Evolutionary conservation across 2,797 vertebrate genomes (phyloP).

Genomic region (Yasuhikotakia modesta): DNA sequence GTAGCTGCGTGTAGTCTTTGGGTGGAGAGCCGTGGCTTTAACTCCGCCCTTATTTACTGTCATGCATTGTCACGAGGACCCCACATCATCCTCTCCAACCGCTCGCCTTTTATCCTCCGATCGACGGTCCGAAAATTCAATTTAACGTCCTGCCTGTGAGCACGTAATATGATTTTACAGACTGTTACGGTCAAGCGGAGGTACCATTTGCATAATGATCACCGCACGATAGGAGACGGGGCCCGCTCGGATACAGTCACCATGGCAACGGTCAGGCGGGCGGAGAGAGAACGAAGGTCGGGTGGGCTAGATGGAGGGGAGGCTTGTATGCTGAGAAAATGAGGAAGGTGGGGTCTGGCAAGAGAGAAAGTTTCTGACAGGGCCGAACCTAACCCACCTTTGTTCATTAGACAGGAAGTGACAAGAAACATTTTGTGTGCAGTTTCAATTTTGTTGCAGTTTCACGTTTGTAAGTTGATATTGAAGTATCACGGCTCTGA

Average conservation of each 20-base stretch:
- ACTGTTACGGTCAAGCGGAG: constrained; percentile 82
- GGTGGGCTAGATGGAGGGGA: constrained; percentile 67
- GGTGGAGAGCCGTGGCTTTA: constrained; percentile 45
- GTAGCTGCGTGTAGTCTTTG: constrained; percentile 39
- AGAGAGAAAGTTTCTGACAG: constrained; percentile 39
- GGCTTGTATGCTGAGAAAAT: constrained; percentile 59
- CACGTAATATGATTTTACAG: constrained; percentile 88
- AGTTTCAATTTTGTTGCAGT: too few species aligned
- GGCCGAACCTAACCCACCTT: constrained; percentile 46
- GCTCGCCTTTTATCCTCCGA: constrained; percentile 69
- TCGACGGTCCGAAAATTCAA: constrained; percentile 83
- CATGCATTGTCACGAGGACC: constrained; percentile 46
- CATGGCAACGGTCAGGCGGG: constrained; percentile 56
- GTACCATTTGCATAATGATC: constrained; percentile 87
- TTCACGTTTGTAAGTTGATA: too few species aligned
- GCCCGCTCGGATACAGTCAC: constrained; percentile 56
- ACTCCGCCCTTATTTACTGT: constrained; percentile 15
- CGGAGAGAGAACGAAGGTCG: constrained; percentile 74
- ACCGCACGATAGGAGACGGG: constrained; percentile 80
- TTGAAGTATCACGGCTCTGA: neutral
- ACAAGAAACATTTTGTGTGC: constrained; percentile 33
- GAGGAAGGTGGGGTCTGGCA: constrained; percentile 39
- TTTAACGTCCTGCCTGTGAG: constrained; percentile 84
- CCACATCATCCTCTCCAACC: constrained; percentile 27
- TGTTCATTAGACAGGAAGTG: constrained; percentile 46